Conservation (phyloP, 1,140 invertebrate genomes). For the Pseudachorutes palmiensis region DNA sequence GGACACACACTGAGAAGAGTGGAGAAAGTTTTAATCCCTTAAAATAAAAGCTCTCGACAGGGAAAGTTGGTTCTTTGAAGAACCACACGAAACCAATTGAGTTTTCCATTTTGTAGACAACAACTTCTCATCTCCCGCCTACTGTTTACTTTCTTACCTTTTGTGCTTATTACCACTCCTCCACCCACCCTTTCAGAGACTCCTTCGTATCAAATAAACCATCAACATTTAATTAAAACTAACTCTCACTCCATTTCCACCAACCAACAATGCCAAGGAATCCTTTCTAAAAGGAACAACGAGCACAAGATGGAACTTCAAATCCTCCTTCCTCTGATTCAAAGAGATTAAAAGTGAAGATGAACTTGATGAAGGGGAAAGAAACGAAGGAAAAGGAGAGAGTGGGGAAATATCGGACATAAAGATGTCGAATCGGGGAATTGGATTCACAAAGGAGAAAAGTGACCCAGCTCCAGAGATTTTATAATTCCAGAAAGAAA, state of each 20-base stretch:
- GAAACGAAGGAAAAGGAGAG: neutral
- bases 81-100: neutral
- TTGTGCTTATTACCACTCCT: neutral
- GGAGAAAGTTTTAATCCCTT: slow-evolving; percentile 2
- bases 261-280: neutral
- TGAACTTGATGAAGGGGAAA: neutral
- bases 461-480: neutral
- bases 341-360: neutral
- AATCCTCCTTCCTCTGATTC: neutral
- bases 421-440: too few species aligned
- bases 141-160: neutral
- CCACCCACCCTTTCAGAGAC: too few species aligned
- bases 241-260: neutral
- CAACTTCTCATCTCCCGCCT: neutral
- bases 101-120: neutral
- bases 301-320: neutral
- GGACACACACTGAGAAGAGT: neutral
- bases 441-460: neutral
- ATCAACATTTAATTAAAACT: neutral
- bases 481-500: too few species aligned
- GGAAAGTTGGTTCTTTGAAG: neutral
- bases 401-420: neutral
- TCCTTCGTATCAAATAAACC: neutral
- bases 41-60: neutral
- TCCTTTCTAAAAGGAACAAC: neutral